These are phyloP conservation scores for Argopecten irradians DNA, from an alignment of 1,140 invertebrate species.

Conservation along the genomic window DNA sequence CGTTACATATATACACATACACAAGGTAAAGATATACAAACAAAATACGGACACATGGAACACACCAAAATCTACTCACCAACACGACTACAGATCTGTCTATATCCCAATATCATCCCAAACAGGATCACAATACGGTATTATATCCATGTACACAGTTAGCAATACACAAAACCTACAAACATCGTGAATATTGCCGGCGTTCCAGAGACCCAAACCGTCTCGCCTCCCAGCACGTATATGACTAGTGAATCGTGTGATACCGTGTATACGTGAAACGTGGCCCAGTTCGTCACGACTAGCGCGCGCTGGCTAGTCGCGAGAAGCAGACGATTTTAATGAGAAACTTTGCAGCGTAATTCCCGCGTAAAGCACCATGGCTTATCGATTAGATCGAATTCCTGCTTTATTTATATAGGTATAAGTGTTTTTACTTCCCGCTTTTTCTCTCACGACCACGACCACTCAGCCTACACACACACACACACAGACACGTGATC, in stretches of 20 bases:
- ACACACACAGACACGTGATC: neutral
- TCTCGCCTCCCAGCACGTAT: neutral
- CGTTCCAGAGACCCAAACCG: neutral
- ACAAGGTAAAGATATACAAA: neutral
- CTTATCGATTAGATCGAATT: conserved; percentile 10
- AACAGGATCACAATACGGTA: neutral
- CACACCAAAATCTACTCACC: neutral
- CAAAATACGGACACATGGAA: neutral
- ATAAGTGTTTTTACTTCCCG: neutral
- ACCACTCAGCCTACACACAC: no score
- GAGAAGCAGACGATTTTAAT: conserved; percentile 21
- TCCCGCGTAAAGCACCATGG: neutral
- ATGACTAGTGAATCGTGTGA: neutral
- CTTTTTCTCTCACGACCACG: no score
- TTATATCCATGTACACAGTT: neutral
- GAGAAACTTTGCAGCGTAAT: conserved; percentile 21
- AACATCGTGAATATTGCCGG: neutral
- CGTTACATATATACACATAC: neutral
- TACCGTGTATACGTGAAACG: neutral
- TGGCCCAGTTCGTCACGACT: conserved; percentile 10
- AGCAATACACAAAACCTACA: neutral
- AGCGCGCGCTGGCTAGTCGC: neutral
- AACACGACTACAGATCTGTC: neutral
- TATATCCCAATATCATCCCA: neutral
- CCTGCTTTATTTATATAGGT: conserved; percentile 23